phyloP scores from a whole-genome alignment of 1,140 invertebrate genomes.

The Nautilus pompilius region DNA sequence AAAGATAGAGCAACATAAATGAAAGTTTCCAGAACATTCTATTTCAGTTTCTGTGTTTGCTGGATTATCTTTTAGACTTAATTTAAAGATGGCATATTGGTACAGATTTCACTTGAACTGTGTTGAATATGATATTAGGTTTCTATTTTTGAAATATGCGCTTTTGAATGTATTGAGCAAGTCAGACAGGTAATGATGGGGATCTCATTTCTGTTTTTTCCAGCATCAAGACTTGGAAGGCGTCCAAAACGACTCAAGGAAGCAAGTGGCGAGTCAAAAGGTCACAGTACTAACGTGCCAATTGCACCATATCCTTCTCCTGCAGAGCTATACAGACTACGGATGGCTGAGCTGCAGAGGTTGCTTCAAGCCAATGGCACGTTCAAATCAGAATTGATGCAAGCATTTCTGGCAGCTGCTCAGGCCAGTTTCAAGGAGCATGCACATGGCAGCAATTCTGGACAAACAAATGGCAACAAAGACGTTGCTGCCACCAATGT shows the following conservation, averaged over 20 bases:
- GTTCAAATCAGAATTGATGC: conserved; percentile 46
- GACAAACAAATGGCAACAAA: conserved; percentile 9
- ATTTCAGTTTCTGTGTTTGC: too few relatives aligned
- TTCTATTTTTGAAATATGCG: neutral
- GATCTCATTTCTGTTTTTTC: conserved; percentile 14
- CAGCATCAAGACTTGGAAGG: conserved; percentile 54
- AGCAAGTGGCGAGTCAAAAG: conserved; percentile 24
- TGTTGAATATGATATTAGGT: too few relatives aligned
- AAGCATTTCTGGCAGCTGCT: conserved; percentile 41
- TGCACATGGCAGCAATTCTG: conserved; percentile 19
- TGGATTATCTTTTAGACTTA: too few relatives aligned
- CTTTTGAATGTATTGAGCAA: conserved; percentile 2
- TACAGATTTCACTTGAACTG: too few relatives aligned
- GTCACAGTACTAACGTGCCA: conserved; percentile 32
- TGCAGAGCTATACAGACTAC: conserved; percentile 32
- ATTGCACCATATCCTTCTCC: conserved; percentile 48
- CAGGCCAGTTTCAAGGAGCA: conserved; percentile 47
- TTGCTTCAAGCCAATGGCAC: conserved; percentile 43
- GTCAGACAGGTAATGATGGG: neutral
- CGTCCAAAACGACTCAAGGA: conserved; percentile 54
- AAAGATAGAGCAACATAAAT: too few relatives aligned
- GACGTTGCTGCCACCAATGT: conserved; percentile 2
- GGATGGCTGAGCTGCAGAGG: conserved; percentile 49
- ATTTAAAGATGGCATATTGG: too few relatives aligned
- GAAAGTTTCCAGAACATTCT: too few relatives aligned